Evolutionary conservation across 2,888 invertebrate genomes (phyloP).

Genomic region (Ctenicera cuprea): DNA sequence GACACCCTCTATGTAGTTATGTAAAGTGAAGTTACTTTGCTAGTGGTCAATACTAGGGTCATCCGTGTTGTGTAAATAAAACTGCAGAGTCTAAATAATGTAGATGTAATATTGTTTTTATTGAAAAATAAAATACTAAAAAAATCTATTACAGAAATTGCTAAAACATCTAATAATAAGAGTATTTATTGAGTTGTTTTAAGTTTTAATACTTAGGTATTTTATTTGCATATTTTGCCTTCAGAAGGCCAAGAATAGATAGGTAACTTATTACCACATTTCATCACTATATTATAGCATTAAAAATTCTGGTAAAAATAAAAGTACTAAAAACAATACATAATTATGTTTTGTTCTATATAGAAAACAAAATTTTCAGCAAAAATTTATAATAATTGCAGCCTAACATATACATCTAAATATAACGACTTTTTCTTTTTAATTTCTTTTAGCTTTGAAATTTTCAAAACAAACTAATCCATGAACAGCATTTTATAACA

Average conservation of each 20-base stretch:
- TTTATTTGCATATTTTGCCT: slow-evolving; percentile 41
- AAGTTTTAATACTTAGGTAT: slow-evolving; percentile 37
- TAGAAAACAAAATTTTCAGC: slow-evolving; percentile 22
- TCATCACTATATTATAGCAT: slow-evolving; percentile 39
- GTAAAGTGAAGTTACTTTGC: too few species aligned
- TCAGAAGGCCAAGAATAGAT: slow-evolving; percentile 35
- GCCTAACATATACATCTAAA: slow-evolving; percentile 40
- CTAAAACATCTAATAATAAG: slow-evolving; percentile 47
- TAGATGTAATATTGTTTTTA: slow-evolving; percentile 40
- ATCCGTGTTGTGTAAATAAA: too few species aligned
- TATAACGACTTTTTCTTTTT: slow-evolving; percentile 26
- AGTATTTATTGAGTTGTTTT: slow-evolving; percentile 43
- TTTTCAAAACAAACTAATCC: slow-evolving; percentile 33
- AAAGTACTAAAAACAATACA: slow-evolving; percentile 29
- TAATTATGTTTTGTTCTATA: slow-evolving; percentile 20
- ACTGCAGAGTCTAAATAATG: too few species aligned
- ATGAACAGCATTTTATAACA: slow-evolving; percentile 32
- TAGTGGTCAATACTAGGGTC: too few species aligned
- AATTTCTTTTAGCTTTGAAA: slow-evolving; percentile 29
- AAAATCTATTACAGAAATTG: slow-evolving; percentile 48
- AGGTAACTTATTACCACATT: slow-evolving; percentile 45
- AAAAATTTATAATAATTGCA: slow-evolving; percentile 21
- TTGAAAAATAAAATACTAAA: slow-evolving; percentile 52
- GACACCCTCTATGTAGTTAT: too few species aligned
- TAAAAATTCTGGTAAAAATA: background rate